Evolutionary conservation across 2,113 vertebrate species (phyloP).

Genomic region (Motacilla tschutschensis): DNA sequence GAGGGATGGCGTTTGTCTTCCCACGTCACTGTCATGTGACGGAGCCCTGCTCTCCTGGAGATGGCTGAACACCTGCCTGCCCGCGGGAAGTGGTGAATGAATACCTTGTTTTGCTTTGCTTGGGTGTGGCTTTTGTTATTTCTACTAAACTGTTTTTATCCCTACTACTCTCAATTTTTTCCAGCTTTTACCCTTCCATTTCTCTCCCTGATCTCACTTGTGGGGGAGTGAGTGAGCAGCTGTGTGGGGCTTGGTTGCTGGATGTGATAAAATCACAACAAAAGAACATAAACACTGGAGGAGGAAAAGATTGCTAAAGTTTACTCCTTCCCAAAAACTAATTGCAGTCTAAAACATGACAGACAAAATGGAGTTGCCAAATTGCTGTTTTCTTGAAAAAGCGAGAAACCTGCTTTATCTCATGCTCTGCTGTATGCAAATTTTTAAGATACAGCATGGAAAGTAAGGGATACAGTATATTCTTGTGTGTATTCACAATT

Average conservation of each 20-base stretch:
- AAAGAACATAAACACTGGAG: neutral
- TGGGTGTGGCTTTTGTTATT: neutral
- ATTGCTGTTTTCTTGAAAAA: neutral
- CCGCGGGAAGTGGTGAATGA: neutral
- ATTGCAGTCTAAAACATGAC: neutral
- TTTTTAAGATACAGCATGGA: neutral
- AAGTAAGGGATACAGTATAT: neutral
- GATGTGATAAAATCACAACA: neutral
- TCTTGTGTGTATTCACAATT: neutral
- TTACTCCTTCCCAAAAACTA: neutral
- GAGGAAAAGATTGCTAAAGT: neutral
- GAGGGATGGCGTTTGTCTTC: neutral
- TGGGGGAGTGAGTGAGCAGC: neutral
- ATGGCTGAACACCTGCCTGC: neutral
- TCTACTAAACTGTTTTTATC: neutral
- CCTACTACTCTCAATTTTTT: neutral
- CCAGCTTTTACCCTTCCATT: neutral
- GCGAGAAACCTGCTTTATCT: neutral
- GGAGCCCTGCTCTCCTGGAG: neutral
- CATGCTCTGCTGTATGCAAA: neutral
- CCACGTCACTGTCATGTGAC: rapidly evolving
- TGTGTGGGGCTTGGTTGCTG: neutral
- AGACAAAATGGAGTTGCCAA: neutral
- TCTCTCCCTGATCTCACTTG: neutral
- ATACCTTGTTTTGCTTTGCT: neutral